phyloP scores from a whole-genome alignment of 35 echinoderm and acorn worm genomes.

The Apostichopus parvimensis region DNA sequence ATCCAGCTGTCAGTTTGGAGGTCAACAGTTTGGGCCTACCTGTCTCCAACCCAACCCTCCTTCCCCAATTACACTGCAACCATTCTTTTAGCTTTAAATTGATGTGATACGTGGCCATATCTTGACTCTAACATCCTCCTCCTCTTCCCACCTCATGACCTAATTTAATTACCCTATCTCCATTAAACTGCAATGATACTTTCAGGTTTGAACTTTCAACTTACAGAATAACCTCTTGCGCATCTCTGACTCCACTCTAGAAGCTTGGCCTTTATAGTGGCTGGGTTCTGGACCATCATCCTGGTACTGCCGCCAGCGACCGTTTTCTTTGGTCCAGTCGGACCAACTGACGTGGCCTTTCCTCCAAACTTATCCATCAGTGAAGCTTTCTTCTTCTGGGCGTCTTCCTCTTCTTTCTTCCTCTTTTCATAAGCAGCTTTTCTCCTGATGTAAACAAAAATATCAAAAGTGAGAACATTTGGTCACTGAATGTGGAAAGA shows the following conservation, averaged over 20 bases:
- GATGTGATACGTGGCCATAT: too few relatives aligned
- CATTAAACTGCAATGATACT: too few relatives aligned
- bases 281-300: slow-evolving; percentile 82
- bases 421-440: slow-evolving; percentile 66
- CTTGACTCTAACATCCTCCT: too few relatives aligned
- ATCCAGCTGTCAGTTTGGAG: too few relatives aligned
- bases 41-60: too few relatives aligned
- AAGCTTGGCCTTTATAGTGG: slow-evolving; percentile 88
- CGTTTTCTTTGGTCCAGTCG: slow-evolving; percentile 1
- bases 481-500: background rate
- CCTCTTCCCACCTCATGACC: too few relatives aligned
- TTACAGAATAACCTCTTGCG: slow-evolving; percentile 77
- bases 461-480: background rate
- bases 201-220: background rate
- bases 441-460: slow-evolving; percentile 54
- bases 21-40: too few relatives aligned
- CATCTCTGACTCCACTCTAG: slow-evolving; percentile 82
- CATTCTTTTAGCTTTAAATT: too few relatives aligned
- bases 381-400: slow-evolving; percentile 74
- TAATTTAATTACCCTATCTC: too few relatives aligned
- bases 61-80: too few relatives aligned
- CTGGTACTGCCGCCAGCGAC: slow-evolving; percentile 47
- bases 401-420: slow-evolving; percentile 67
- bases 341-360: slow-evolving; percentile 44
- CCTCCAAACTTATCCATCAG: slow-evolving; percentile 98